A percentile compares a stretch with the other conserved stretches of the same genome.
Conservation (phyloP, 1,140 invertebrate genomes). For the Panagrolaimus sp. region DNA sequence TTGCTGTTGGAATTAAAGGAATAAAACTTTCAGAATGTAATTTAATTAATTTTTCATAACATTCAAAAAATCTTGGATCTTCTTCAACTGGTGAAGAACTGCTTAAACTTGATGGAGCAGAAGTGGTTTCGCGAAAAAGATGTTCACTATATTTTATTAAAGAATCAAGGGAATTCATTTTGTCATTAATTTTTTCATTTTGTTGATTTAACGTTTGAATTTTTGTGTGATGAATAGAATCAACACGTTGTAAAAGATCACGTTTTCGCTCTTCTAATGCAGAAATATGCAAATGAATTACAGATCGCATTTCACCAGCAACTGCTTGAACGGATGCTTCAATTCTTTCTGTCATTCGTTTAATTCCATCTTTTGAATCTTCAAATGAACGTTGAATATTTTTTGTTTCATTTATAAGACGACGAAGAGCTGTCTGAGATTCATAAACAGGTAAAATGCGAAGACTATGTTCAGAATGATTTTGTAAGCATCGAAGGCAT, state of each 20-base stretch:
- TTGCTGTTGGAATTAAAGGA: neutral
- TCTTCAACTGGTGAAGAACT: neutral
- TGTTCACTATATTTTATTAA: neutral
- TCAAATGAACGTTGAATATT: neutral
- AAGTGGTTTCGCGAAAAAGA: neutral
- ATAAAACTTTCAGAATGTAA: neutral
- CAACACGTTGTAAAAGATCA: neutral
- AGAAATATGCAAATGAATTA: neutral
- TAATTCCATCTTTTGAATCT: neutral
- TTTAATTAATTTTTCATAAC: neutral
- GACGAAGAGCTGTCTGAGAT: neutral
- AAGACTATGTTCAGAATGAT: neutral
- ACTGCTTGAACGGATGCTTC: neutral
- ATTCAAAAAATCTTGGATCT: slow-evolving; percentile 9
- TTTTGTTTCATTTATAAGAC: slow-evolving; percentile 5
- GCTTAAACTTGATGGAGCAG: neutral
- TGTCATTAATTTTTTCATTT: neutral
- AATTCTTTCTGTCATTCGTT: slow-evolving; percentile 3
- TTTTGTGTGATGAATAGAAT: neutral
- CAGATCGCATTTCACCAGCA: neutral
- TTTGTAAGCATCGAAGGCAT: slow-evolving; percentile 8
- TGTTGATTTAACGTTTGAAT: neutral
- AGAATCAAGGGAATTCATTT: neutral
- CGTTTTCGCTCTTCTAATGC: neutral
- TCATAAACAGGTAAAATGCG: neutral